Evolutionary conservation across 92 coral and sea anemone species (phyloP).

Genomic region (Montipora capitata): DNA sequence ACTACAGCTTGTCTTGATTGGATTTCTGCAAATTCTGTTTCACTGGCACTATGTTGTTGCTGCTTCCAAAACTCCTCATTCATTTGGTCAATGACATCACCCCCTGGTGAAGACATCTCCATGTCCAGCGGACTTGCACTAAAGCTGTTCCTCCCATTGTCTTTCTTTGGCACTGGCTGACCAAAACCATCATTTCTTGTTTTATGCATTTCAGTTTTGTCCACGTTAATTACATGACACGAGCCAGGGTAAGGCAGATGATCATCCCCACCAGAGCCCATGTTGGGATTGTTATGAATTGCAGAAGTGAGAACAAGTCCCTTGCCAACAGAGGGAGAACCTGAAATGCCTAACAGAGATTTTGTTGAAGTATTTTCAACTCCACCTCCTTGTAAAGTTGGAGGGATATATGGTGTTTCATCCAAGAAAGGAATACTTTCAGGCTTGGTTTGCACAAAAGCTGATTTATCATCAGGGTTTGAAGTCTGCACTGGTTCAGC

Average conservation of each 20-base stretch:
- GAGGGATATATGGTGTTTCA: constrained; percentile 21
- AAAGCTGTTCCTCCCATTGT: constrained; percentile 38
- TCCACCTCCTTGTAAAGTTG: not conserved
- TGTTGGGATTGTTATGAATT: not conserved
- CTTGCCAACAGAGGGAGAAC: not conserved
- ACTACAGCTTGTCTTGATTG: not conserved
- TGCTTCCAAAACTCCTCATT: constrained; percentile 94
- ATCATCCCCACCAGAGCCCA: not conserved
- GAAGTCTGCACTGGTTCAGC: not conserved
- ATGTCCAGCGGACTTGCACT: constrained; percentile 81
- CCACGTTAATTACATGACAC: not conserved
- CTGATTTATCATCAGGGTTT: not conserved
- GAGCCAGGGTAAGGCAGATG: constrained; percentile 5
- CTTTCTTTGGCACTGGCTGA: not conserved
- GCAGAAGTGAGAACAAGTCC: constrained; percentile 9
- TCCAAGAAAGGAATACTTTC: constrained; percentile 54
- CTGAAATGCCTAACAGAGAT: constrained; percentile 26
- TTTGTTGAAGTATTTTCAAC: not conserved
- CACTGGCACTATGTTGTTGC: constrained; percentile 51
- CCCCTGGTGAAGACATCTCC: constrained; percentile 97
- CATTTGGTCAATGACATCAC: constrained; percentile 92
- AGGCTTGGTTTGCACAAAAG: constrained; percentile 5
- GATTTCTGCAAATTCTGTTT: not conserved
- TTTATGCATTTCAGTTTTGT: not conserved
- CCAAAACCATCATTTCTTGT: not conserved